Evolutionary conservation across 2,113 vertebrate genomes (phyloP).

Genomic region (Cavia aperea): DNA sequence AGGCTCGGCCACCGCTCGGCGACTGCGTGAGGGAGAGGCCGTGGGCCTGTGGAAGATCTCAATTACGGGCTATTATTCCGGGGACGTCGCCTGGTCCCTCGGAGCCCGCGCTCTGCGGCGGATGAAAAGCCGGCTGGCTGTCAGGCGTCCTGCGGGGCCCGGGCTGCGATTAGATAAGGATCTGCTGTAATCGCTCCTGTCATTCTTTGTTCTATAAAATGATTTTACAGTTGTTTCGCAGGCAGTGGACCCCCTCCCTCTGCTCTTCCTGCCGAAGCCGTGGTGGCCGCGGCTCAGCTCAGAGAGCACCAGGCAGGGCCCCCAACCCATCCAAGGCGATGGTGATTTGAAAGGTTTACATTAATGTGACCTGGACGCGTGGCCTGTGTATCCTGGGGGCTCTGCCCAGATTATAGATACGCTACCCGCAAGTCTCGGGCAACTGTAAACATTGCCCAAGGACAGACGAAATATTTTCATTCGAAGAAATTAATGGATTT

Average conservation of each 20-base stretch:
- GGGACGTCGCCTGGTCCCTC: fast-evolving
- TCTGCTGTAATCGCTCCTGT: neutral
- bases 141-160: neutral
- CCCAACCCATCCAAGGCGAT: fast-evolving
- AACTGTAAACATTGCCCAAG: neutral
- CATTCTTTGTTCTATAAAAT: neutral
- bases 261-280: neutral
- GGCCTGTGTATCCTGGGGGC: neutral
- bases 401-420: neutral
- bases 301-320: fast-evolving
- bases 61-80: neutral
- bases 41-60: neutral
- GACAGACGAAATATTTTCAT: neutral
- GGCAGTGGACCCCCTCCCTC: fast-evolving
- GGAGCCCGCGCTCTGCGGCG: fast-evolving
- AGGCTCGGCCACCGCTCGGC: fast-evolving
- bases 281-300: neutral
- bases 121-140: fast-evolving
- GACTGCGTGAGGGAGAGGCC: neutral
- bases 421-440: fast-evolving
- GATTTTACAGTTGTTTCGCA: neutral
- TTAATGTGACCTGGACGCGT: fast-evolving
- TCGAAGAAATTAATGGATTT: neutral
- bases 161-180: neutral
- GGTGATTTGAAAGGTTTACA: neutral